Base-by-base conservation (phyloP, 1,140 invertebrate genomes). In the Drosophila funebris region DNA sequence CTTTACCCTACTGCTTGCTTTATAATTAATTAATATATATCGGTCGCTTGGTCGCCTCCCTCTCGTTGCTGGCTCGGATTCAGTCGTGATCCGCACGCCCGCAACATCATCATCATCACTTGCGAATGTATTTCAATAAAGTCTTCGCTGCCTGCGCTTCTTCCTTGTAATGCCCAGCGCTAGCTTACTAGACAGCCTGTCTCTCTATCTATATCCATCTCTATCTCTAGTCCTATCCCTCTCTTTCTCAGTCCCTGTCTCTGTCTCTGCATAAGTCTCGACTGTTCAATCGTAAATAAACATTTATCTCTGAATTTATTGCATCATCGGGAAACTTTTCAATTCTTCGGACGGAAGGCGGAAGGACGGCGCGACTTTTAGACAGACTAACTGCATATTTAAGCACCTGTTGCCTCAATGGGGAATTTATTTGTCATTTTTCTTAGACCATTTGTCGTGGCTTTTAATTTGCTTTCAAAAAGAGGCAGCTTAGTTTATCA, bases 11-110 rank as follows among this genome's bases (percentile, higher is more conserved):
- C 16, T 22, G 31, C 57, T 58, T 76, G 67, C 63, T 67, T 88
- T 73, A 83, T 87, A 88, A 88, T 87, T 87, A 87, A 87, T 87
- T 87, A 87, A 87, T 87, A 87, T 73, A 80, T 76, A 87, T 61
- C 69, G 50, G 31, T 33, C 52, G 20, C 33, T 58, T 33, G 46
- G 27, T 58, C n/a, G 13, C 31, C 36, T 20, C 39, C 44, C 33
- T 37, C 48, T 22, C 22, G 13, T 33, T 13, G 27, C 27, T 24
- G 27, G 3, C 43, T 46, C 11, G 8, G 24, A 33, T 52, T 31
- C 44, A 52, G 70, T 76, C 80, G 80, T 83, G 80, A 83, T 83
- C 46, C 43, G 5, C 54, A 61, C 66, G 66, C 66, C 56, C 66
- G 43, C 53, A 41, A 37, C 44, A 46, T 22, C 57, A 14, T 33